Conservation (phyloP, 2,888 invertebrate genomes). For the Sphaerophoria taeniata region DNA sequence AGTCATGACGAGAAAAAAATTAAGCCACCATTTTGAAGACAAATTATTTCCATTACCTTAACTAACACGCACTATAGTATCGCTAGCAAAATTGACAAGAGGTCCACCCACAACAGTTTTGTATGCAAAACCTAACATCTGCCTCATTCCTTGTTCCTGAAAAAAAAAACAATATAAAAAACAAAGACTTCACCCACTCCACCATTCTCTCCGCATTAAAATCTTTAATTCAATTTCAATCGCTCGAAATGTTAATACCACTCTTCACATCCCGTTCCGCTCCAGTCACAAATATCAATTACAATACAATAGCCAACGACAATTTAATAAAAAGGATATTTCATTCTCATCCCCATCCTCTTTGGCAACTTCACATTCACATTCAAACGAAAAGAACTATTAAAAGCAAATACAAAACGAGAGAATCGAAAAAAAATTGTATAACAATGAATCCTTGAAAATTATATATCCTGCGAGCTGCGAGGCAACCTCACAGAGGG, state of each 20-base stretch:
- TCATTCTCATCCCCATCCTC: slow-evolving; percentile 20
- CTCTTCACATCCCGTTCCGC: slow-evolving; percentile 21
- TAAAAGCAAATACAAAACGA: slow-evolving; percentile 42
- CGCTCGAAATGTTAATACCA: slow-evolving; percentile 7
- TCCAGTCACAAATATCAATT: slow-evolving; percentile 70
- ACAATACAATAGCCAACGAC: slow-evolving; percentile 69
- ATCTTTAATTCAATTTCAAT: slow-evolving; percentile 69
- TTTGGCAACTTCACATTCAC: neutral
- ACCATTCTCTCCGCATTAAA: slow-evolving; percentile 22
- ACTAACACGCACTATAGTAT: too few relatives aligned
- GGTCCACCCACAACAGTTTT: neutral
- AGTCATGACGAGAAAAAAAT: too few relatives aligned
- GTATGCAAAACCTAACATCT: slow-evolving; percentile 51
- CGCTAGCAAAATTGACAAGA: too few relatives aligned
- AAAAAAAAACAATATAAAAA: neutral
- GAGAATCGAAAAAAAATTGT: slow-evolving; percentile 49
- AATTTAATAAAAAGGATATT: slow-evolving; percentile 68
- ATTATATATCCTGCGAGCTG: slow-evolving; percentile 25
- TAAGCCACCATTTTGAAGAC: too few relatives aligned
- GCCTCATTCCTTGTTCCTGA: slow-evolving; percentile 43
- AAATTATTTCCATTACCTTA: too few relatives aligned
- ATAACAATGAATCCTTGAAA: slow-evolving; percentile 39
- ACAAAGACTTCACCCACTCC: slow-evolving; percentile 55
- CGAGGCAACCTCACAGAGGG: slow-evolving; percentile 58
- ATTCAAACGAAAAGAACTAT: neutral